Percentiles rank a stretch among this genome's conserved stretches.
Evolutionary conservation across 2,113 vertebrate genomes (phyloP).

Genomic region (Arothron firmamentum): DNA sequence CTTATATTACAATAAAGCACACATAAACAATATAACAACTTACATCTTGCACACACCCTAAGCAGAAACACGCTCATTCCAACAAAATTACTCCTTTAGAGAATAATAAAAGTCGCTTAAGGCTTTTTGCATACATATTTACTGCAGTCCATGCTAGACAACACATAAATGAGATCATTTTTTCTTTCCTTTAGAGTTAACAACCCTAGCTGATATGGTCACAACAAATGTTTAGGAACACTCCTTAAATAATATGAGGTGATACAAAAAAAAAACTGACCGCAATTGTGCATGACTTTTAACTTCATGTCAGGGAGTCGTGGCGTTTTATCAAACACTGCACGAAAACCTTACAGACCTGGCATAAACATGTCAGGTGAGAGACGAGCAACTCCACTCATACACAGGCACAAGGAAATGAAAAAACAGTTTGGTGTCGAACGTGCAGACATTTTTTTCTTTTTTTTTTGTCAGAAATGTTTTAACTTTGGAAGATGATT

Average conservation of each 20-base stretch:
- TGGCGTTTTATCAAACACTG: slow-evolving; percentile 22
- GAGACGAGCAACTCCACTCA: slow-evolving; percentile 28
- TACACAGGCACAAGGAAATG: slow-evolving; percentile 65
- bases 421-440: slow-evolving; percentile 59
- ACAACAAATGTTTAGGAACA: slow-evolving; percentile 40
- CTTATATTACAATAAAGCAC: slow-evolving; percentile 51
- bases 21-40: slow-evolving; percentile 45
- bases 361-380: slow-evolving; percentile 26
- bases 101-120: slow-evolving; percentile 57
- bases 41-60: slow-evolving; percentile 50
- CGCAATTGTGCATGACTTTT: slow-evolving; percentile 20
- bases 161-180: slow-evolving; percentile 42
- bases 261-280: slow-evolving; percentile 26
- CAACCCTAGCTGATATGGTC: slow-evolving; percentile 44
- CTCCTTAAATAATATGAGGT: slow-evolving; percentile 47
- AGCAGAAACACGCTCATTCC: slow-evolving; percentile 48
- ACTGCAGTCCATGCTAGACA: slow-evolving; percentile 59
- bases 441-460: background rate
- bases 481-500: slow-evolving; percentile 25
- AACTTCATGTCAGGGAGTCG: slow-evolving; percentile 30
- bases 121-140: slow-evolving; percentile 54
- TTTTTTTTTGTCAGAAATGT: slow-evolving; percentile 32
- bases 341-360: slow-evolving; percentile 17
- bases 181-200: slow-evolving; percentile 31
- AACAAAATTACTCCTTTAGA: slow-evolving; percentile 46